phyloP scores from a whole-genome alignment of 1,140 invertebrate genomes.

The Papilio glaucus region DNA sequence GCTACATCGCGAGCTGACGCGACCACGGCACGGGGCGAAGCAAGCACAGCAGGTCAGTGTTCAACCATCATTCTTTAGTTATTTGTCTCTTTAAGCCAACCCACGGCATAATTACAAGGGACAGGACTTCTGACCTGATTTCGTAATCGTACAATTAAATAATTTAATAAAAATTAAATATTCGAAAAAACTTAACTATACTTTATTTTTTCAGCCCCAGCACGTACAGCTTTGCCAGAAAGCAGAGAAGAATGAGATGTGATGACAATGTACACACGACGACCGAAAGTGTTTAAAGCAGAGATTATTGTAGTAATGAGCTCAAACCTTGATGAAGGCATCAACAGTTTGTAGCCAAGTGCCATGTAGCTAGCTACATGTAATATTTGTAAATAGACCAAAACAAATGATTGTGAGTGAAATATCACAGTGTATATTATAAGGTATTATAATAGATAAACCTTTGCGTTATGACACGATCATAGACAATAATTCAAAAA shows the following conservation, averaged over 20 bases:
- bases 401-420: background rate
- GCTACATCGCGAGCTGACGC: constrained; percentile 56
- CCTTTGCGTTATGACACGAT: too few relatives aligned
- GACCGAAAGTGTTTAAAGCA: background rate
- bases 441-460: background rate
- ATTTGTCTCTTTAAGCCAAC: too few relatives aligned
- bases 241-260: constrained; percentile 1
- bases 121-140: too few relatives aligned
- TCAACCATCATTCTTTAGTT: background rate
- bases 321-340: constrained; percentile 9
- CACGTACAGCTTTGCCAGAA: background rate
- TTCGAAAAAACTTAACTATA: background rate
- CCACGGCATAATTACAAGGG: too few relatives aligned
- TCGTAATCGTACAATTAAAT: too few relatives aligned
- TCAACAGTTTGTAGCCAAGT: constrained; percentile 13
- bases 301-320: background rate
- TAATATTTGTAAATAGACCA: background rate
- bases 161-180: too few relatives aligned
- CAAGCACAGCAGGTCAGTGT: constrained; percentile 17
- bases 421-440: background rate
- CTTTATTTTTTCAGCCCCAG: background rate
- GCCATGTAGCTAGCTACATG: background rate
- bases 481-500: too few relatives aligned
- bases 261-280: background rate
- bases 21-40: constrained; percentile 35